Base-by-base conservation (phyloP, 2,888 invertebrate genomes). In the Reticulitermes lucifugus region DNA sequence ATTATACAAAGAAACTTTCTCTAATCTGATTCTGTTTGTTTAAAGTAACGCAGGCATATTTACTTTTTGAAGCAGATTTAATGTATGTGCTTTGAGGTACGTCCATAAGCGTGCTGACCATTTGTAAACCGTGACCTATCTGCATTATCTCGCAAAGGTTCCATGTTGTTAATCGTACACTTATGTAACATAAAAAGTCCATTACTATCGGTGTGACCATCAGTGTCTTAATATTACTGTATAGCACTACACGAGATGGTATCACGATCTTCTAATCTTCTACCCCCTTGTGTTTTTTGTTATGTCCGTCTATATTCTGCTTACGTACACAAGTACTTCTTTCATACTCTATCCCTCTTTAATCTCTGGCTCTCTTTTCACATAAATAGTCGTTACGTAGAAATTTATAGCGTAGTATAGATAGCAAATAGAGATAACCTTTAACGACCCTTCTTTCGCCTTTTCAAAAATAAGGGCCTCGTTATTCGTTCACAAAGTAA, bases 391-490 rank as follows among this genome's bases (percentile, higher is more conserved):
- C 77, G 46, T 43, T 25, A 77, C 77, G 41, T 41, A 46, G 43
- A 43, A 77, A 77, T 77, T 41, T 77, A 43, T 46, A 75, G 77
- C 77, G 46, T 46, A 77, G n/a, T 77, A 77, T 46, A 77, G 77
- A 77, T 77, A n/a, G 77, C 46, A 77, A 77, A 77, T 46, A 77
- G 77, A 77, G 43, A 77, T 43, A 46, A 46, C 46, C n/a, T 22
- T 18, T 59, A 59, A 59, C 7, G 22, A 59, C 59, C 59, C 71
- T 71, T 25, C 35, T 71, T 35, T 71, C 29, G 7, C 71, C 46
- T 12, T 77, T 77, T 41, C 43, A 77, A 71, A 77, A 77, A 35
- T 41, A 77, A 77, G 77, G 77, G 6, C 9, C 46, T 77, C 43
- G 75, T 75, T 35, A 75, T 41, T 41, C 25, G 46, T 77, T 77